Percentiles rank a stretch among this genome's conserved stretches.
Conservation (phyloP, 1,140 invertebrate genomes). For the Triops longicaudatus region DNA sequence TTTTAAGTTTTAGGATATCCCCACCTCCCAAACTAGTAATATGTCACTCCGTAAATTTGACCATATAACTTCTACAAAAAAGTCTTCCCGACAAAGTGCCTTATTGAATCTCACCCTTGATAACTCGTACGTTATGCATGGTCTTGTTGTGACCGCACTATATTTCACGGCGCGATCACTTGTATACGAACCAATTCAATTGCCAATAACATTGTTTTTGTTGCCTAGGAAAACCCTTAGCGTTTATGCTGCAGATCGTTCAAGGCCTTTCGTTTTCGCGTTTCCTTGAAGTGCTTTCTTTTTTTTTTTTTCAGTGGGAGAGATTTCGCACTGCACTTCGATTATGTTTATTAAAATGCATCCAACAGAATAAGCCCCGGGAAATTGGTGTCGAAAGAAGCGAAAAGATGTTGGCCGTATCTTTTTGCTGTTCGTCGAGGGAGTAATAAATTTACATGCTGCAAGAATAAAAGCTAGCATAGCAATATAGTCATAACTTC, state of each 20-base stretch:
- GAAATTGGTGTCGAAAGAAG: slow-evolving; percentile 3
- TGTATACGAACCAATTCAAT: too few relatives aligned
- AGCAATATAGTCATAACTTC: not conserved
- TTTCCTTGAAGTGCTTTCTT: too few relatives aligned
- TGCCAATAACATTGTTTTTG: too few relatives aligned
- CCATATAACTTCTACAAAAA: not conserved
- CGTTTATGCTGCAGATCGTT: too few relatives aligned
- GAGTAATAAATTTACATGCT: slow-evolving; percentile 15
- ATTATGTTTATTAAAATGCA: slow-evolving; percentile 13
- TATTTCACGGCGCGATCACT: too few relatives aligned
- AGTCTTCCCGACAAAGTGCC: not conserved
- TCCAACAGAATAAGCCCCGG: not conserved
- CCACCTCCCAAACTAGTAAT: not conserved
- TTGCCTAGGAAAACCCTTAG: too few relatives aligned
- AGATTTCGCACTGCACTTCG: not conserved
- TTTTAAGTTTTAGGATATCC: not conserved
- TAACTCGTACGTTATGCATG: too few relatives aligned
- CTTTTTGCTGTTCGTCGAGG: not conserved
- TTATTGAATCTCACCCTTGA: too few relatives aligned
- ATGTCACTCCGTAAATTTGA: not conserved
- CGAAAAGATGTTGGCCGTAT: not conserved
- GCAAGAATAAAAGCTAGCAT: slow-evolving; percentile 6
- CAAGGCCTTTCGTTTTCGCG: too few relatives aligned
- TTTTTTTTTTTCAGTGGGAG: not conserved
- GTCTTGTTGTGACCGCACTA: too few relatives aligned